A percentile compares a stretch with the other conserved stretches of the same genome.
Evolutionary conservation across 2,113 vertebrate genomes (phyloP).

Genomic region (Pycnonotus jocosus): DNA sequence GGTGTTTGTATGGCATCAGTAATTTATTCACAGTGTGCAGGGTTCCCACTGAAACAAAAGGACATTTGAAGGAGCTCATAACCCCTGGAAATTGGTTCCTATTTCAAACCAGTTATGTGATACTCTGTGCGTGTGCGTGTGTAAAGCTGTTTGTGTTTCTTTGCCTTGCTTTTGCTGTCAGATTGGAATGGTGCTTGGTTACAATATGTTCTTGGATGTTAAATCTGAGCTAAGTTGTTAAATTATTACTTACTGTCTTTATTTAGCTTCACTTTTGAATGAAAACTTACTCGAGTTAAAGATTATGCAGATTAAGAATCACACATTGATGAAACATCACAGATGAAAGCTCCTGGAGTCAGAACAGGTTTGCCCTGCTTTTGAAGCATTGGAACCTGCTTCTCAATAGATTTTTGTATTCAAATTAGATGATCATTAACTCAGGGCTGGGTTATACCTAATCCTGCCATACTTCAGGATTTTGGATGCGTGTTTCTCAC

Average conservation of each 20-base stretch:
- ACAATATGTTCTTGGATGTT: neutral
- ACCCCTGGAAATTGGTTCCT: neutral
- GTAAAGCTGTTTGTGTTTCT: neutral
- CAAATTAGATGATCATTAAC: neutral
- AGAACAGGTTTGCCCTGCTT: neutral
- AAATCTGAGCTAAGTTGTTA: neutral
- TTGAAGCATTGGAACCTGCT: neutral
- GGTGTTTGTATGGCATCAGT: neutral
- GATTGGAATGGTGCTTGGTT: neutral
- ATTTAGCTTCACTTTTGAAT: slow-evolving; percentile 13
- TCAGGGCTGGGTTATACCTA: neutral
- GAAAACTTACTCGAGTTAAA: neutral
- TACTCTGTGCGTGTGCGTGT: neutral
- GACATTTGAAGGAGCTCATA: neutral
- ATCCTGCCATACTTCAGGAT: neutral
- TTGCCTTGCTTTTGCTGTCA: slow-evolving; percentile 2
- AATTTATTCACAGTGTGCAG: neutral
- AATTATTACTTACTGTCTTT: neutral
- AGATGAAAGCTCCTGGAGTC: neutral
- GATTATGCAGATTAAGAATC: neutral
- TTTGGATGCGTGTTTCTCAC: neutral
- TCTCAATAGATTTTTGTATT: neutral
- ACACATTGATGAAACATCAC: neutral
- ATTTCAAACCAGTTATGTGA: neutral
- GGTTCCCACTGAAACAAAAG: neutral